Evolutionary conservation across 1,140 invertebrate species (phyloP).

Genomic region (Halesus radiatus): DNA sequence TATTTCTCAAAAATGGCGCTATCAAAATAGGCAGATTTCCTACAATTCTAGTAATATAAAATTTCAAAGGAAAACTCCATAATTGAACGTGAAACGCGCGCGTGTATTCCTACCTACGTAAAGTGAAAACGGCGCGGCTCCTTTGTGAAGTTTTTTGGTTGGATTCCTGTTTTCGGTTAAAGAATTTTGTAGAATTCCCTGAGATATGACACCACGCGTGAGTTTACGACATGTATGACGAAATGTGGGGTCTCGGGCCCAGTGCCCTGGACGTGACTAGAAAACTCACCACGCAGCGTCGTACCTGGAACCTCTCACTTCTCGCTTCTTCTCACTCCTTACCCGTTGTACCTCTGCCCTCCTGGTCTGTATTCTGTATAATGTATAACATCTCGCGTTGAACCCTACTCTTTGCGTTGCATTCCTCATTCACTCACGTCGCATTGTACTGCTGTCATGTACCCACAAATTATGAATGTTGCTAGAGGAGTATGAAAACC

Average conservation of each 20-base stretch:
- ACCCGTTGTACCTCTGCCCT: no score
- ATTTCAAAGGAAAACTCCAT: no score
- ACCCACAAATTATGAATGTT: no score
- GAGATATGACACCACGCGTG: slow-evolving; percentile 17
- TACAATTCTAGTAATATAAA: no score
- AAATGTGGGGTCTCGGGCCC: slow-evolving; percentile 15
- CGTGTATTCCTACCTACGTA: background rate
- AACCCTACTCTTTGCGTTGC: no score
- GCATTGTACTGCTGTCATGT: no score
- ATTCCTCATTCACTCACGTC: no score
- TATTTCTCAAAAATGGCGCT: no score
- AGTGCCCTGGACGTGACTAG: slow-evolving; percentile 35
- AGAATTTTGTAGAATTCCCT: slow-evolving; percentile 31
- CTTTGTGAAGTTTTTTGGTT: slow-evolving; percentile 27
- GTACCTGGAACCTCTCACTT: background rate
- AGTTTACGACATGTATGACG: slow-evolving; percentile 16
- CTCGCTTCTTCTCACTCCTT: background rate
- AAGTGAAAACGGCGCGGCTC: slow-evolving; percentile 1
- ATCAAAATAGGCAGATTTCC: no score
- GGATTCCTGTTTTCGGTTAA: slow-evolving; percentile 25
- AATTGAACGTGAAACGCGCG: background rate
- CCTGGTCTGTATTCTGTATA: no score
- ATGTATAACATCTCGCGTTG: no score
- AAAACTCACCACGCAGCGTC: slow-evolving; percentile 6
- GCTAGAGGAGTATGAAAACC: no score